Conservation (phyloP, 1,140 invertebrate genomes). For the Plodia interpunctella region DNA sequence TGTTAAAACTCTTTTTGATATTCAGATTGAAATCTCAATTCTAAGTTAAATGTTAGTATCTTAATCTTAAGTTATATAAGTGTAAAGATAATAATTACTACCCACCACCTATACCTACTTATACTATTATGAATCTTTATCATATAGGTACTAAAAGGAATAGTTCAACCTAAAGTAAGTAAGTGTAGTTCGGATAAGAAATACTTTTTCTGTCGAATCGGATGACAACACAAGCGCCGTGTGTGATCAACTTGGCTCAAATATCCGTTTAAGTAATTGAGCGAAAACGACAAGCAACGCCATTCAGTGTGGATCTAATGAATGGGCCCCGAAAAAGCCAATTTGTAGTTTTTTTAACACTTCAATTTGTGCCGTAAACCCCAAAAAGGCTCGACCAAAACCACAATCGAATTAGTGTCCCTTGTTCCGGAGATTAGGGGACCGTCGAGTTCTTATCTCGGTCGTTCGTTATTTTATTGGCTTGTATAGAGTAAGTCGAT, state of each 20-base stretch:
- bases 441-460: constrained; percentile 72
- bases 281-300: constrained; percentile 69
- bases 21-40: no score
- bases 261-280: constrained; percentile 75
- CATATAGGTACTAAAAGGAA: no score
- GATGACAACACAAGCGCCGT: constrained; percentile 26
- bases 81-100: no score
- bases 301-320: constrained; percentile 69
- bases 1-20: no score
- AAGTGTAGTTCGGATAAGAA: no score
- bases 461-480: constrained; percentile 76
- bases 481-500: constrained; percentile 73
- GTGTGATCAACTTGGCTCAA: constrained; percentile 47
- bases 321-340: constrained; percentile 70
- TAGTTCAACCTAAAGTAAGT: no score
- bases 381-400: constrained; percentile 70
- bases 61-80: no score
- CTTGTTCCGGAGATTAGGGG: constrained; percentile 75
- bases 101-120: no score
- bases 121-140: no score
- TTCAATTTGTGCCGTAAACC: constrained; percentile 74
- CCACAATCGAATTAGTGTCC: constrained; percentile 77
- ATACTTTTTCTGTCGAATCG: no score
- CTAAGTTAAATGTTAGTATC: no score
- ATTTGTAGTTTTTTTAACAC: constrained; percentile 76